Percentiles rank a stretch among this genome's conserved stretches.
Evolutionary conservation across 1,140 invertebrate genomes (phyloP).

Genomic region (Drosophila persimilis): DNA sequence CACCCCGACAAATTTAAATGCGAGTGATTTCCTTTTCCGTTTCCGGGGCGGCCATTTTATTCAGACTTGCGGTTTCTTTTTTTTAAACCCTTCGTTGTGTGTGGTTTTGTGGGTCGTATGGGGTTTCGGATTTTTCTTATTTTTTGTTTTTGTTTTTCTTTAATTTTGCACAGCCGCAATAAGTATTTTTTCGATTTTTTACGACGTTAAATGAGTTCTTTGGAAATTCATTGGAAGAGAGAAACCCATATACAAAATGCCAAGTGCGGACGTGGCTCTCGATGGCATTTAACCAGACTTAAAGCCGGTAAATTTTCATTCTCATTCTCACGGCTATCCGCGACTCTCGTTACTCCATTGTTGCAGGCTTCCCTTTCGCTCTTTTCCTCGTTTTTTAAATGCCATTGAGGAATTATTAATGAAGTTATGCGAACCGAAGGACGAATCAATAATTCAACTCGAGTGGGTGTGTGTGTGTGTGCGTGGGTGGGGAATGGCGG

Average conservation of each 20-base stretch:
- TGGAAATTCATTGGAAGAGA: conserved; percentile 36
- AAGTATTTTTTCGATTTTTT: conserved; percentile 5
- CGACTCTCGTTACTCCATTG: conserved; percentile 19
- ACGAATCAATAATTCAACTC: conserved; percentile 67
- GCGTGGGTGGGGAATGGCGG: not conserved
- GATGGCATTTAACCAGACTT: conserved; percentile 30
- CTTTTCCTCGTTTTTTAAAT: conserved; percentile 30
- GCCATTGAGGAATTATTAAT: conserved; percentile 62
- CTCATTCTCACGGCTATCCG: conserved; percentile 35
- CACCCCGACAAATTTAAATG: conserved; percentile 56
- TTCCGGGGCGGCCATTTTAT: conserved; percentile 55
- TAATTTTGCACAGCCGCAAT: not conserved
- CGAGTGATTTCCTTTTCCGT: conserved; percentile 63
- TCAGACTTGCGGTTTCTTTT: conserved; percentile 31
- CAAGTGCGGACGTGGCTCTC: conserved; percentile 14
- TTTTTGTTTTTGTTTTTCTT: conserved; percentile 15
- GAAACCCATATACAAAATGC: not conserved
- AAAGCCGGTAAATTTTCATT: conserved; percentile 26
- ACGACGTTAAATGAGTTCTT: conserved; percentile 24
- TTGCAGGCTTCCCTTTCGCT: conserved; percentile 5
- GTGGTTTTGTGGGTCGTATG: conserved; percentile 18
- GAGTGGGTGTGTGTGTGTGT: conserved; percentile 16
- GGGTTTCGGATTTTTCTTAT: conserved; percentile 35
- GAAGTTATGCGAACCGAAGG: conserved; percentile 60
- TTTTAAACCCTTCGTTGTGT: not conserved